Percentiles rank a stretch among this genome's conserved stretches.
Evolutionary conservation across 2,797 vertebrate species (phyloP).

Genomic region (Girardinus metallicus): DNA sequence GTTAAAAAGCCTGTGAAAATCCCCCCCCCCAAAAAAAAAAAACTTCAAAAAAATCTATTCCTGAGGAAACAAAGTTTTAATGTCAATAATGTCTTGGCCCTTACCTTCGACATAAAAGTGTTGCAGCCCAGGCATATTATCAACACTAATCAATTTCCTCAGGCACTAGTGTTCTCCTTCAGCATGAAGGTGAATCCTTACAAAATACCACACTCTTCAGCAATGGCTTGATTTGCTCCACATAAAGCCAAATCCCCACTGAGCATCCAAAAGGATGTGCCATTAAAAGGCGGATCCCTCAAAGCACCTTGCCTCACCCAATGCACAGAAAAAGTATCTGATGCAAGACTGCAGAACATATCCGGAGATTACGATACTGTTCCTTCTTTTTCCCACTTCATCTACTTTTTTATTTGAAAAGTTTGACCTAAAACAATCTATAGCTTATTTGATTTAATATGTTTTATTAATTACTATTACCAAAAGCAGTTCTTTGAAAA

Average conservation of each 20-base stretch:
- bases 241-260: background rate
- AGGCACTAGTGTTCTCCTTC: background rate
- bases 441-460: background rate
- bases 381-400: background rate
- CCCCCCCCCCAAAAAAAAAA: background rate
- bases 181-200: background rate
- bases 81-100: no score
- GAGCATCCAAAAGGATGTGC: background rate
- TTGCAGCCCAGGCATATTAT: background rate
- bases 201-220: background rate
- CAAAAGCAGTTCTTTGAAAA: background rate
- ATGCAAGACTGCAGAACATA: slow-evolving; percentile 21
- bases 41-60: background rate
- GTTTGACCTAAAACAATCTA: background rate
- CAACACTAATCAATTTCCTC: background rate
- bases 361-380: no score
- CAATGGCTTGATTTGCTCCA: background rate
- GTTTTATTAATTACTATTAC: background rate
- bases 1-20: background rate
- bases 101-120: background rate
- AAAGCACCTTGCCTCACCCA: background rate
- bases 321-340: no score
- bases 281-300: background rate
- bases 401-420: background rate
- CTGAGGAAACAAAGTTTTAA: background rate